Conservation (phyloP, 2,888 invertebrate genomes). For the Cephus runcator region DNA sequence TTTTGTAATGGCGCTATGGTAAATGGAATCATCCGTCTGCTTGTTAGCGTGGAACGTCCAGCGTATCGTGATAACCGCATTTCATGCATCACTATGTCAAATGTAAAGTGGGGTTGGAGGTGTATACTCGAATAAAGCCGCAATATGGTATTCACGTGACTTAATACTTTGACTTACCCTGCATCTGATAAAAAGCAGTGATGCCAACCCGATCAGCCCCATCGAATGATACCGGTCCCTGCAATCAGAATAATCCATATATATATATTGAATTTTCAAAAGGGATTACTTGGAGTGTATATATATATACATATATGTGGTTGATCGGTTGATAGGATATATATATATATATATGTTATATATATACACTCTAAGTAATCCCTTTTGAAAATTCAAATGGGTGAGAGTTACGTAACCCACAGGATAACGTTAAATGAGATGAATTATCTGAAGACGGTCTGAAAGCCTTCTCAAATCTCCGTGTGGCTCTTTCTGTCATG, state of each 20-base stretch:
- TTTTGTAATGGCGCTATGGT: not conserved
- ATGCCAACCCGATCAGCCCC: slow-evolving; percentile 90
- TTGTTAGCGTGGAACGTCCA: slow-evolving; percentile 17
- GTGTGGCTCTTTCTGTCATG: not conserved
- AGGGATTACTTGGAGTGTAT: no score
- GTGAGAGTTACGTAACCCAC: not conserved
- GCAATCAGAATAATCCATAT: slow-evolving; percentile 43
- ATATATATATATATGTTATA: no score
- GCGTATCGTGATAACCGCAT: not conserved
- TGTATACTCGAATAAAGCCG: not conserved
- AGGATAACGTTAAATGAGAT: slow-evolving; percentile 11
- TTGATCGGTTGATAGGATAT: no score
- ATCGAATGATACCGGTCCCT: slow-evolving; percentile 91
- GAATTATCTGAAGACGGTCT: slow-evolving; percentile 10
- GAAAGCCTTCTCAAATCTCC: not conserved
- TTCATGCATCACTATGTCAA: slow-evolving; percentile 1
- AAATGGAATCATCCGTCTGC: slow-evolving; percentile 36
- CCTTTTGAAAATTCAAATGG: not conserved
- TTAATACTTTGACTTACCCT: slow-evolving; percentile 70
- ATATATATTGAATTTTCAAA: no score
- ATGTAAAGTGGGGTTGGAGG: not conserved
- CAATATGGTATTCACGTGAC: slow-evolving; percentile 1
- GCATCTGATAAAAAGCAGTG: slow-evolving; percentile 88
- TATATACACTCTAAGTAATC: not conserved
- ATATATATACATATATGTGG: no score